Percentiles rank a stretch among this genome's conserved stretches.
Conservation (phyloP, 1,140 invertebrate species). For the Aphaenogaster rudis region DNA sequence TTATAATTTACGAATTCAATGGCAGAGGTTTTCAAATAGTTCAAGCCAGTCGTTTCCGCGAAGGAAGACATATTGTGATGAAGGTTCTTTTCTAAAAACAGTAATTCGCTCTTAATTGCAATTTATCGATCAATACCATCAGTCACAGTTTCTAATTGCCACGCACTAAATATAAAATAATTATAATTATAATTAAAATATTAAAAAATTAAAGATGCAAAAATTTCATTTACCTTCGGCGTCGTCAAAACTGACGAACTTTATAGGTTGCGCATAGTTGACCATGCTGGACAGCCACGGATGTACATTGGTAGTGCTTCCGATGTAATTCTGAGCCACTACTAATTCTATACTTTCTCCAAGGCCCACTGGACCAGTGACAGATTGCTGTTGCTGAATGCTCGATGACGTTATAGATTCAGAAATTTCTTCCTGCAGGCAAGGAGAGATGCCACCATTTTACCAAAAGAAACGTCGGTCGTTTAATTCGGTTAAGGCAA, state of each 20-base stretch:
- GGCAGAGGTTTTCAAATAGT: slow-evolving; percentile 97
- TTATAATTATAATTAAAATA: slow-evolving; percentile 4
- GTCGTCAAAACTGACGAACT: slow-evolving; percentile 99
- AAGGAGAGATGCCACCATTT: neutral
- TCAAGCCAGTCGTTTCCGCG: slow-evolving; percentile 97
- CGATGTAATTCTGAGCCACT: slow-evolving; percentile 94
- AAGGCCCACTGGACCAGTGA: slow-evolving; percentile 78
- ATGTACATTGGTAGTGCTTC: slow-evolving; percentile 99
- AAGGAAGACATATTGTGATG: slow-evolving; percentile 99
- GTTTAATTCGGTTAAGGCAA: neutral
- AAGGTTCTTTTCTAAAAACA: slow-evolving; percentile 95
- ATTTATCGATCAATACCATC: neutral
- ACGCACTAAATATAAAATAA: neutral
- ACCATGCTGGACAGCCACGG: slow-evolving; percentile 99
- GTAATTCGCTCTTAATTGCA: neutral
- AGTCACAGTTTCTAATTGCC: neutral
- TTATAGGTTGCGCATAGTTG: slow-evolving; percentile 99
- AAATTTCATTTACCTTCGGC: slow-evolving; percentile 93
- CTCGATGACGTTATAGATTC: slow-evolving; percentile 57
- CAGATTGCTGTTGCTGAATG: slow-evolving; percentile 80
- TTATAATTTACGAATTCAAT: slow-evolving; percentile 99
- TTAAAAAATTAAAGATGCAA: neutral
- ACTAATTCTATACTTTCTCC: slow-evolving; percentile 90
- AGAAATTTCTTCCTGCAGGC: slow-evolving; percentile 61
- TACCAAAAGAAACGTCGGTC: neutral